Conservation (phyloP, 2,113 vertebrate genomes). For the Bujurquina vittata region DNA sequence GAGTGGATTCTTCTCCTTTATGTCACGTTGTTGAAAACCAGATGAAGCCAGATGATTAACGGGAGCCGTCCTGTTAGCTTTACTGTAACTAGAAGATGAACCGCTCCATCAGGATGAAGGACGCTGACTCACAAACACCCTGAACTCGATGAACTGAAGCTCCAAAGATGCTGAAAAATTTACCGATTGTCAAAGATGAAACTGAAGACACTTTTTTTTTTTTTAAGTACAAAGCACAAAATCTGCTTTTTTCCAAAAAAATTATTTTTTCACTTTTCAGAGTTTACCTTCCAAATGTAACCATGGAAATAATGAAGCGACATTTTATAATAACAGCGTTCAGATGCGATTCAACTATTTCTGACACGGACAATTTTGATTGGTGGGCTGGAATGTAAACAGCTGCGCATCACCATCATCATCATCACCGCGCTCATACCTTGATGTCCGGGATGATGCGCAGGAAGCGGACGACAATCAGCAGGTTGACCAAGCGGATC, state of each 20-base stretch:
- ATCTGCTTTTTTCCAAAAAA: no score
- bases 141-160: no score
- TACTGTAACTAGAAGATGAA: neutral
- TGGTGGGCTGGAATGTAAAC: neutral
- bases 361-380: fast-evolving
- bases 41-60: neutral
- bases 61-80: no score
- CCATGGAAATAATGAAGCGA: neutral
- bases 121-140: neutral
- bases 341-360: neutral
- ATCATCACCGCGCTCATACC: conserved; percentile 56
- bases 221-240: no score
- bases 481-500: conserved; percentile 88
- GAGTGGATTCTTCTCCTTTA: neutral
- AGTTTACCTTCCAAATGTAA: neutral
- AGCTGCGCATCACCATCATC: no score
- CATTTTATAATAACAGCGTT: neutral
- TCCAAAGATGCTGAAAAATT: neutral
- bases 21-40: fast-evolving
- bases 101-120: neutral
- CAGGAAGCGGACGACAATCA: conserved; percentile 93
- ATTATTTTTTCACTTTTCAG: no score
- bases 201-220: no score
- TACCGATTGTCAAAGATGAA: neutral
- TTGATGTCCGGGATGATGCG: conserved; percentile 92